Percentiles rank a stretch among this genome's conserved stretches.
phyloP scores from a whole-genome alignment of 2,113 vertebrate species.

The Notarius lentiginosus region DNA sequence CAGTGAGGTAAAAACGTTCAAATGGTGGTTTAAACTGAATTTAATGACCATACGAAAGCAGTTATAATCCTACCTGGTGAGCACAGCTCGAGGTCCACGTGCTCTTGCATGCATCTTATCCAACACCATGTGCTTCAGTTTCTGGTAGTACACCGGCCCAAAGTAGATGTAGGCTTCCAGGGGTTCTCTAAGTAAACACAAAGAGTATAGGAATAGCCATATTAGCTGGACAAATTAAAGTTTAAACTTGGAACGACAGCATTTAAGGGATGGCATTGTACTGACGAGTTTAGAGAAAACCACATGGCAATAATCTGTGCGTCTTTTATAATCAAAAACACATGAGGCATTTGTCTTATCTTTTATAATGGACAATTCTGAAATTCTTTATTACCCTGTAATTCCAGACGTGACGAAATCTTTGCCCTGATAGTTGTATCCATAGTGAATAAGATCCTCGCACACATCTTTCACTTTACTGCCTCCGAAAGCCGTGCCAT shows the following conservation, averaged over 20 bases:
- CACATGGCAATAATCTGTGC: background rate
- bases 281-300: background rate
- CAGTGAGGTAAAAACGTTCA: background rate
- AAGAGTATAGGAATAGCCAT: background rate
- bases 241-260: background rate
- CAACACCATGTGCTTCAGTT: constrained; percentile 98
- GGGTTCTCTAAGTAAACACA: constrained; percentile 78
- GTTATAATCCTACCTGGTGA: constrained; percentile 82
- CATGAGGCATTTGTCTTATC: background rate
- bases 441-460: constrained; percentile 93
- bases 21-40: background rate
- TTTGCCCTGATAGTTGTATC: constrained; percentile 97
- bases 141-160: constrained; percentile 97
- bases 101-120: constrained; percentile 99
- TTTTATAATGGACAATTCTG: background rate
- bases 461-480: constrained; percentile 99
- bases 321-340: background rate
- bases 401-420: constrained; percentile 98
- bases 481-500: constrained; percentile 95
- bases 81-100: constrained; percentile 91
- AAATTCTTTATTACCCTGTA: constrained; percentile 82
- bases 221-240: background rate
- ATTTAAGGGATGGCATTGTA: background rate
- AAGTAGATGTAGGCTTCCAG: constrained; percentile 98
- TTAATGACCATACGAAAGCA: background rate